Evolutionary conservation across 2,888 invertebrate species (phyloP).

Genomic region (Syrphus vitripennis): DNA sequence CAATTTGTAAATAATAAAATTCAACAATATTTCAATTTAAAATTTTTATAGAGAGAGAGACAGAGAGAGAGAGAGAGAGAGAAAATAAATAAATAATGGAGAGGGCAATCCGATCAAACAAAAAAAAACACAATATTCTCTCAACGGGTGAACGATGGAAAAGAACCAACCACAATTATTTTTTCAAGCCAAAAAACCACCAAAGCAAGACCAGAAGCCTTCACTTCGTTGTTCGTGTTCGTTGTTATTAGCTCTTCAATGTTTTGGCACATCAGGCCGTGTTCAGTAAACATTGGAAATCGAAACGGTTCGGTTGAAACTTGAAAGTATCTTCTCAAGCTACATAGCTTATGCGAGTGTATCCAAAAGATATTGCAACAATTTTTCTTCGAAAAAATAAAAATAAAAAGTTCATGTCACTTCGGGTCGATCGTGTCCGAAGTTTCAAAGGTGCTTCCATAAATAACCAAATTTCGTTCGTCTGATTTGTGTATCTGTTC

Average conservation of each 20-base stretch:
- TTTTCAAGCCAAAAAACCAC: constrained; percentile 8
- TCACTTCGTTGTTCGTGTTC: background rate
- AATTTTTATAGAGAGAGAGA: background rate
- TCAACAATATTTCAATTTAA: constrained; percentile 1
- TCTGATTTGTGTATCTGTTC: background rate
- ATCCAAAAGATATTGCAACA: background rate
- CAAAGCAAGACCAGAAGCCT: constrained; percentile 28
- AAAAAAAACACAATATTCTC: background rate
- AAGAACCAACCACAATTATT: background rate
- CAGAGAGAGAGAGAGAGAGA: background rate
- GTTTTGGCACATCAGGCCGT: constrained; percentile 41
- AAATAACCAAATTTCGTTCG: background rate
- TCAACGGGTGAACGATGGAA: background rate
- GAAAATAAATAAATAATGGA: constrained; percentile 1
- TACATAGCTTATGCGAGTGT: no score
- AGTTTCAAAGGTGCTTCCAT: background rate
- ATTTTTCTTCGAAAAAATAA: background rate
- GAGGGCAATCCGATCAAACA: background rate
- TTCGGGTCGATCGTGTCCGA: constrained; percentile 11
- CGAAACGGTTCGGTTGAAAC: constrained; percentile 69
- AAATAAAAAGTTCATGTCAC: background rate
- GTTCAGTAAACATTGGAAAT: constrained; percentile 72
- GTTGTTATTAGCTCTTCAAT: constrained; percentile 31
- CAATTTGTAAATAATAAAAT: background rate
- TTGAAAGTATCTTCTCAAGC: background rate